Base-by-base conservation (phyloP, 1,140 invertebrate species). In the Diabrotica undecimpunctata region DNA sequence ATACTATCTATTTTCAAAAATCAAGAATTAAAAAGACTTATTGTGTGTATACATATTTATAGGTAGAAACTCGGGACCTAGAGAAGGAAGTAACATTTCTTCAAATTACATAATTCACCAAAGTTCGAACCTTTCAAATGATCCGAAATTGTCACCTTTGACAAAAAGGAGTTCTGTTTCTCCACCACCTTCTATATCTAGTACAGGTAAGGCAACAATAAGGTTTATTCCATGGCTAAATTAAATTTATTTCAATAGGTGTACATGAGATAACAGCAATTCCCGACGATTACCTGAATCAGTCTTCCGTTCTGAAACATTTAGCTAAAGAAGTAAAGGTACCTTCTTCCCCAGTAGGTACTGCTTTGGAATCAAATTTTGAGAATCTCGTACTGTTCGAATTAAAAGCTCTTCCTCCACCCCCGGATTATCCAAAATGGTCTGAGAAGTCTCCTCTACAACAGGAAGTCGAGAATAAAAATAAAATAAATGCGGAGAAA, bases 261-360 rank as follows among this genome's bases (percentile, higher is more conserved):
- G 83, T 83, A 58, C 84, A 90, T 79, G 90, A 92, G 81, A 89
- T 93, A 68, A 91, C 88, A 1, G 91, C 92, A 76, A 93, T 93
- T 74, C 90, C 91, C 12, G 89, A 91, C 74, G 91, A 93, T 80
- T 93, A 92, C 76, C 81, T 94, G 4, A 91, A 86, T 78, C 90
- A 94, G 71, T 91, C 90, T 11, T 83, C 89, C 75, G 90, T 94
- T n/a, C 77, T 94, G 67, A 94, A 94, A 79, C 91, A 94, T 80
- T 81, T 94, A 60, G 90, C 91, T 2, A 92, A 92, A 79, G 90
- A 92, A 79, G 89, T 91, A 7, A 90, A 87, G 76, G 82, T 82
- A 41, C 83, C 82, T 54, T 81, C 82, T 0, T 82, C 72, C 13
- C 69, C 63, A 35, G 70, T 65, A 63, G 69, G 50, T 56, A 72